Conservation (phyloP, 2,113 vertebrate species). For the Pipra filicauda region DNA sequence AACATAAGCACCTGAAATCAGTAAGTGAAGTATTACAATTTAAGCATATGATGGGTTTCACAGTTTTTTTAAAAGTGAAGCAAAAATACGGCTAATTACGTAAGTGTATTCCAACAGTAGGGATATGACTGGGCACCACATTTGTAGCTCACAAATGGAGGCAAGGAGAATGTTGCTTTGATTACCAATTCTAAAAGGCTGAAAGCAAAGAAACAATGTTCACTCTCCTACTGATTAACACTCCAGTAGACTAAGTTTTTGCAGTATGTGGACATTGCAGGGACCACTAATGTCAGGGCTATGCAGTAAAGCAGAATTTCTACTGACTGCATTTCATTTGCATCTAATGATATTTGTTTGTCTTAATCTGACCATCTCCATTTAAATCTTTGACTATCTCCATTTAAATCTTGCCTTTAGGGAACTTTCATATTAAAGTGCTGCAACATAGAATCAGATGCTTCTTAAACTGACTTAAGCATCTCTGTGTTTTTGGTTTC, state of each 20-base stretch:
- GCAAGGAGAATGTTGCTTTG: background rate
- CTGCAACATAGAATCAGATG: background rate
- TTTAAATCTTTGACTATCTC: background rate
- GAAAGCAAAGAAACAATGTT: background rate
- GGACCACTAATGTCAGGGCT: background rate
- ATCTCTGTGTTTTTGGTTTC: conserved; percentile 1
- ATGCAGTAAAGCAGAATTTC: background rate
- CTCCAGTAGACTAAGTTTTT: background rate
- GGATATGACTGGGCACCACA: background rate
- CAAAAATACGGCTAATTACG: background rate
- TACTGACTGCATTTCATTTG: background rate
- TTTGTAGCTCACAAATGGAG: background rate
- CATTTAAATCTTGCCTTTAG: background rate
- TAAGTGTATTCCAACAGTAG: background rate
- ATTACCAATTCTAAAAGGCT: background rate
- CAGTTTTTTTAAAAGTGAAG: background rate
- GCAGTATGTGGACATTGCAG: accelerated
- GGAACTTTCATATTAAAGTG: background rate
- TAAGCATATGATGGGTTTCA: background rate
- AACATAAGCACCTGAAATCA: background rate
- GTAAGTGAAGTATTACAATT: background rate
- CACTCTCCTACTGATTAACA: background rate
- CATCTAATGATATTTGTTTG: background rate
- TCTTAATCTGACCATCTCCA: background rate
- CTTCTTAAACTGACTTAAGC: conserved; percentile 45